Conservation (phyloP, 2,888 invertebrate genomes). For the Oscheius sp. region DNA sequence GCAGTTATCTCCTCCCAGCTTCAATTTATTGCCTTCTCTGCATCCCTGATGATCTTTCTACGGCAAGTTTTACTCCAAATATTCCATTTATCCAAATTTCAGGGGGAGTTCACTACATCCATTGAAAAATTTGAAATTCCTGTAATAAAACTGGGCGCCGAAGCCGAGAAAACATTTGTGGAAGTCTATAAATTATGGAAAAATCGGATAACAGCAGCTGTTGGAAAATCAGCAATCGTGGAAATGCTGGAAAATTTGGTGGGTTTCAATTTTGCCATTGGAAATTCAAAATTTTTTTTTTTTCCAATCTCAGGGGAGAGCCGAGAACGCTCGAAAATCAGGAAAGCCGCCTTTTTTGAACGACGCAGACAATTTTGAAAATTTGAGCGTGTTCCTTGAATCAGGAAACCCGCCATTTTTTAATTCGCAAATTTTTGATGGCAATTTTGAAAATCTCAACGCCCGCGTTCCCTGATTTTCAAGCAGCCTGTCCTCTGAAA, state of each 20-base stretch:
- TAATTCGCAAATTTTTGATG: too few species aligned
- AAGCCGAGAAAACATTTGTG: background rate
- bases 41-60: constrained; percentile 42
- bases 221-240: background rate
- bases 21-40: constrained; percentile 48
- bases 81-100: constrained; percentile 7
- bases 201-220: background rate
- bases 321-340: too few species aligned
- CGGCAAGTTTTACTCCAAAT: constrained; percentile 16
- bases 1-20: constrained; percentile 40
- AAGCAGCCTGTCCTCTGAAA: too few species aligned
- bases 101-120: background rate
- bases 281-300: background rate
- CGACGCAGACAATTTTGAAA: too few species aligned
- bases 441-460: too few species aligned
- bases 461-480: too few species aligned
- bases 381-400: too few species aligned
- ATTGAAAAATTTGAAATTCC: constrained; percentile 24
- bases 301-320: too few species aligned
- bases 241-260: constrained; percentile 19
- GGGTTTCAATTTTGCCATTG: background rate
- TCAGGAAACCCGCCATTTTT: too few species aligned
- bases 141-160: background rate
- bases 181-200: constrained; percentile 18
- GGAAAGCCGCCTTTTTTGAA: too few species aligned